These are phyloP conservation scores for Telenomus remus DNA, from an alignment of 1,140 invertebrate genomes.

Conservation along the genomic window DNA sequence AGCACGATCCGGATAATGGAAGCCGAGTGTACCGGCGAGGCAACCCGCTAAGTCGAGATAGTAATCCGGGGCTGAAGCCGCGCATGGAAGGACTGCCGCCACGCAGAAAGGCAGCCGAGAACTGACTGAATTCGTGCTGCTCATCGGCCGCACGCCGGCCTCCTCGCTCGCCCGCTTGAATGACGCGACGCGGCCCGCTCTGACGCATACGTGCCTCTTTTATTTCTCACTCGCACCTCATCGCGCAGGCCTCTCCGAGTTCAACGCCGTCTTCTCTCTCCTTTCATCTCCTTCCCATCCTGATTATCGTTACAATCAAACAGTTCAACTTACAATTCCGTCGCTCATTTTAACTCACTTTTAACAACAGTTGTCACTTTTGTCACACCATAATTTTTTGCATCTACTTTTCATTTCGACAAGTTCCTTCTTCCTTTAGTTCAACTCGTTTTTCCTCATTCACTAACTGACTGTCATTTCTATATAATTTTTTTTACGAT, in stretches of 20 bases:
- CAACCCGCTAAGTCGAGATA: constrained; percentile 65
- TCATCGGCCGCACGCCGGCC: constrained; percentile 29
- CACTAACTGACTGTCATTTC: constrained; percentile 8
- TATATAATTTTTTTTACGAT: not conserved
- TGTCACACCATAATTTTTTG: no score
- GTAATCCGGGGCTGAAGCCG: constrained; percentile 65
- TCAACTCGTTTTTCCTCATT: not conserved
- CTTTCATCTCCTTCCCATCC: constrained; percentile 14
- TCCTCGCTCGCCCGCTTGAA: constrained; percentile 61
- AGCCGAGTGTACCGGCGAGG: constrained; percentile 30
- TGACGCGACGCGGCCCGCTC: constrained; percentile 68
- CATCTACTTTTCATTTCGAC: constrained; percentile 3
- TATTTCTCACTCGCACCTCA: constrained; percentile 31
- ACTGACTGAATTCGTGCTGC: constrained; percentile 67
- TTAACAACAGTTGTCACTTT: no score
- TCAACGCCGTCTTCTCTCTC: constrained; percentile 26
- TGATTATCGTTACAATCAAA: no score
- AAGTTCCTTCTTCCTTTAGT: not conserved
- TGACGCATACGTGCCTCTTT: constrained; percentile 66
- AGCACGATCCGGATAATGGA: constrained; percentile 15
- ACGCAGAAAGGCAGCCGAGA: constrained; percentile 77
- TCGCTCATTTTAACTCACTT: no score
- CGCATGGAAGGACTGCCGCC: constrained; percentile 68
- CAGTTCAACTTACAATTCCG: no score
- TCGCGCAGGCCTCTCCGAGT: constrained; percentile 11